Base-by-base conservation (phyloP, 2,888 invertebrate genomes). In the Lasius fuliginosus region DNA sequence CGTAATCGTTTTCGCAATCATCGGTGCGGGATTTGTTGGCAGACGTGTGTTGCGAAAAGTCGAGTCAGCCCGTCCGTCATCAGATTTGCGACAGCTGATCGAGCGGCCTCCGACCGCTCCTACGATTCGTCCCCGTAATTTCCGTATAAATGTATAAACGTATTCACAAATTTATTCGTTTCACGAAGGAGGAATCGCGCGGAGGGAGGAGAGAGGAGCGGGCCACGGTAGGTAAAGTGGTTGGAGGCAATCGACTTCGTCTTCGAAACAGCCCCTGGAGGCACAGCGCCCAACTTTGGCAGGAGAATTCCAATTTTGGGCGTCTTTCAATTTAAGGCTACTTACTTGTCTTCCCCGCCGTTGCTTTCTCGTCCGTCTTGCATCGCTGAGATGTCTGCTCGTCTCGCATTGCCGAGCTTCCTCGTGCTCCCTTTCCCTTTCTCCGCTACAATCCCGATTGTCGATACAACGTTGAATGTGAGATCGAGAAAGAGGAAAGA, bases 221-320 rank as follows among this genome's bases (percentile, higher is more conserved):
- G 74, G 81, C 9, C 46, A 62, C 46, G 65, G 27, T 11, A 62
- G 36, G 23, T 27, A 49, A 73, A 71, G 42, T 67, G 64, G 68
- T 9, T 62, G 83, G 46, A 85, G 85, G 90, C 89, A 89, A 88
- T 90, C 84, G 86, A 56, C 79, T 77, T 77, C 90, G 85, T 81
- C 88, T 85, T 85, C 87, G 89, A 83, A 88, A 79, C 88, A 90
- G 71, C 86, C 90, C 90, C 87, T 81, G 85, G 65, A 82, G 90
- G 84, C 86, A 88, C 75, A 73, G 67, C 86, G 87, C 75, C 84
- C 87, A 92, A 93, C 89, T 93, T 93, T 92, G 91, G 90, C 91
- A 91, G 91, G 92, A 92, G 93, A 93, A 93, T 93, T 93, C 91
- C 94, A 93, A 93, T 93, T 93, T 93, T 91, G 90, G 90, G 86